Percentiles rank a stretch among this genome's conserved stretches.
Evolutionary conservation across 2,888 invertebrate genomes (phyloP).

Genomic region (Charanyca ferruginea): DNA sequence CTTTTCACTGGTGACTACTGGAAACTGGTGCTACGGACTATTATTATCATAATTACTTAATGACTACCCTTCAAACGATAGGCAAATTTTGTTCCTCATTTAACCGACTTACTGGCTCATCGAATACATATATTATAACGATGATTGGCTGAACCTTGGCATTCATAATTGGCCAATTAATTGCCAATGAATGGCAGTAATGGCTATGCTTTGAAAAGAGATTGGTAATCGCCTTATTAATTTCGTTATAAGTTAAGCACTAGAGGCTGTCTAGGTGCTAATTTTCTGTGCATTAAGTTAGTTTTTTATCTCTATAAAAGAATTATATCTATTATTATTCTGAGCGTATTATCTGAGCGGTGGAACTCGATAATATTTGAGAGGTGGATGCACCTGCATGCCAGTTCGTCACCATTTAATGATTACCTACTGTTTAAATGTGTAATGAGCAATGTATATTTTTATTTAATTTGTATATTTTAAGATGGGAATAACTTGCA

Average conservation of each 20-base stretch:
- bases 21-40: background rate
- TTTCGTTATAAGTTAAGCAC: background rate
- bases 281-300: background rate
- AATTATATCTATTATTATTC: too few relatives aligned
- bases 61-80: background rate
- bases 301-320: too few relatives aligned
- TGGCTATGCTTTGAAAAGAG: constrained; percentile 1
- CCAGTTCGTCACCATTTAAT: too few relatives aligned
- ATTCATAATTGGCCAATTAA: constrained; percentile 17
- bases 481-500: too few relatives aligned
- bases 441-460: too few relatives aligned
- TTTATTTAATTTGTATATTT: too few relatives aligned
- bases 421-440: too few relatives aligned
- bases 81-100: constrained; percentile 5
- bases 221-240: background rate
- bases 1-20: too few relatives aligned
- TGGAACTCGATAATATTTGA: too few relatives aligned
- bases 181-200: background rate
- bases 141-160: constrained; percentile 1
- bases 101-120: background rate
- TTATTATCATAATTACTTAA: constrained; percentile 24
- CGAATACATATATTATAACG: constrained; percentile 22
- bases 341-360: too few relatives aligned
- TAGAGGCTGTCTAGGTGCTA: background rate
- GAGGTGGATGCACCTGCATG: too few relatives aligned